phyloP scores from a whole-genome alignment of 1,140 invertebrate species.

The Halictus rubicundus region DNA sequence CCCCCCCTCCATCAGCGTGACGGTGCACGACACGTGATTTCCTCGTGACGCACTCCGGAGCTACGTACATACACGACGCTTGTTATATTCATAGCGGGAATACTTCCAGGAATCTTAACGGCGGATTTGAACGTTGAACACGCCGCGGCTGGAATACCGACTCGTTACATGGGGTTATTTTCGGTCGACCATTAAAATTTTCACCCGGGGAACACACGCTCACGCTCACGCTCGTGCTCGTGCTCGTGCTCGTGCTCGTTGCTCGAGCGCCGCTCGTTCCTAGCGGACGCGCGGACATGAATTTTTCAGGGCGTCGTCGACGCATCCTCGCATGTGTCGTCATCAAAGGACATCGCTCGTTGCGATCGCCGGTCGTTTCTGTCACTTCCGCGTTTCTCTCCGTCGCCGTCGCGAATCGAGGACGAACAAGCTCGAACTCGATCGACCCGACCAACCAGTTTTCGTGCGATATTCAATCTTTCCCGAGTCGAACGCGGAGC shows the following conservation, averaged over 20 bases:
- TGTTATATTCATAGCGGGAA: constrained; percentile 21
- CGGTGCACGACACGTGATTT: neutral
- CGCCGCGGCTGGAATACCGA: constrained; percentile 30
- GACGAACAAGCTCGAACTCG: too few species aligned
- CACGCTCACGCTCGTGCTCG: too few species aligned
- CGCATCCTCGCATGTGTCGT: neutral
- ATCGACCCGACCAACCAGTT: too few species aligned
- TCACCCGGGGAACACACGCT: constrained; percentile 10
- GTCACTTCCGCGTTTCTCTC: too few species aligned
- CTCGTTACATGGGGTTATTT: constrained; percentile 43
- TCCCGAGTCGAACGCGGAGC: too few species aligned
- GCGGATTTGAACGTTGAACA: constrained; percentile 41
- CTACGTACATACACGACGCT: neutral
- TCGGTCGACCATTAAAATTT: constrained; percentile 40
- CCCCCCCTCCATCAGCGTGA: neutral
- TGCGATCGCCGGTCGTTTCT: too few species aligned
- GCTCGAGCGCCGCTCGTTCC: too few species aligned
- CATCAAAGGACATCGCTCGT: too few species aligned
- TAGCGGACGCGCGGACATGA: neutral
- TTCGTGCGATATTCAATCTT: too few species aligned
- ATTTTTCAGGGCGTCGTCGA: neutral
- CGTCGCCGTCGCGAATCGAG: too few species aligned
- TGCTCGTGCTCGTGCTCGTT: neutral
- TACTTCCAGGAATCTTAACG: constrained; percentile 45
- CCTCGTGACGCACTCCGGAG: neutral